Percentiles rank a stretch among this genome's conserved stretches.
Evolutionary conservation across 2,888 invertebrate genomes (phyloP).

Genomic region (Oithona nana): DNA sequence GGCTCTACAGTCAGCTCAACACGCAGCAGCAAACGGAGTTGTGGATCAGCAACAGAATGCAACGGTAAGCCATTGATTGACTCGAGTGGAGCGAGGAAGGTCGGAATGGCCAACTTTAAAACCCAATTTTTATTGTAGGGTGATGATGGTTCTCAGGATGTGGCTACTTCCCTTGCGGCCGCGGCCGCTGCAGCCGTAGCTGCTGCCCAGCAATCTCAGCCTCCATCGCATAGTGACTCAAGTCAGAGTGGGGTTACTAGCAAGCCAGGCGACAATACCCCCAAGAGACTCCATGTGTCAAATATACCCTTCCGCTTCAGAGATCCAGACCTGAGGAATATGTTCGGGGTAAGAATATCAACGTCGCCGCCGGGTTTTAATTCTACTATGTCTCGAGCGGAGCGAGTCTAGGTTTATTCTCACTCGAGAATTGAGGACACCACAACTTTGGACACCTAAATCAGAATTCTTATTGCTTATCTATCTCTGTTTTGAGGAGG

Average conservation of each 20-base stretch:
- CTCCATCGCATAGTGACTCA: not conserved
- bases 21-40: not conserved
- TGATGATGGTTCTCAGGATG: not conserved
- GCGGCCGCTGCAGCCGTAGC: not conserved
- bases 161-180: not conserved
- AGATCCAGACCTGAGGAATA: conserved; percentile 91
- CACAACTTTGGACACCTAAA: too few relatives aligned
- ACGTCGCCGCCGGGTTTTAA: too few relatives aligned
- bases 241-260: not conserved
- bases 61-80: not conserved
- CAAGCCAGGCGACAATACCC: conserved; percentile 37
- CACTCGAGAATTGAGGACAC: too few relatives aligned
- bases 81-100: not conserved
- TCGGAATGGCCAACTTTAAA: not conserved
- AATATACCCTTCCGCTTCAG: conserved; percentile 99
- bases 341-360: conserved; percentile 95
- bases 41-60: not conserved
- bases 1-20: not conserved
- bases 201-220: not conserved
- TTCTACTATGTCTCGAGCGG: too few relatives aligned
- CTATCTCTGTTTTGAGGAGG: not conserved
- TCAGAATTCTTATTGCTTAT: not conserved
- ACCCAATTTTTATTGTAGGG: not conserved
- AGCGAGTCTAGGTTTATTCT: too few relatives aligned
- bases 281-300: conserved; percentile 92